These are phyloP conservation scores for Oreochromis tanganicae DNA, from an alignment of 2,113 vertebrate genomes.

Conservation along the genomic window DNA sequence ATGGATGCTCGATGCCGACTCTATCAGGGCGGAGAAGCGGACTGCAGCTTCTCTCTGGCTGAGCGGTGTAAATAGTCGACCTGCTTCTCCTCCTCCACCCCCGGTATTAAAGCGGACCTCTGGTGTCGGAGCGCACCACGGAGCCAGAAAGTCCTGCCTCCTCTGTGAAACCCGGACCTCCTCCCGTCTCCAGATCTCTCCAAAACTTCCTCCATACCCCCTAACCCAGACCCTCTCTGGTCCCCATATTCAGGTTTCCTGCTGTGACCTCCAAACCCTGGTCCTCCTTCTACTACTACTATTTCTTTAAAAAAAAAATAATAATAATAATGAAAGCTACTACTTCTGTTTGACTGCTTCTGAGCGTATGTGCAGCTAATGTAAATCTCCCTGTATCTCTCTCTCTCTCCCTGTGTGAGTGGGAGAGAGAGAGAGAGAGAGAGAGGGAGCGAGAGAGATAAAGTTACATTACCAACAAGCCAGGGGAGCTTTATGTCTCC, in stretches of 20 bases:
- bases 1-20: conserved; percentile 42
- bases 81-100: background rate
- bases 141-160: conserved; percentile 53
- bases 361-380: background rate
- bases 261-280: background rate
- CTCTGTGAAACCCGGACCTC: conserved; percentile 58
- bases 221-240: background rate
- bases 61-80: background rate
- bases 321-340: background rate
- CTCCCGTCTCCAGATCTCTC: conserved; percentile 47
- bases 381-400: background rate
- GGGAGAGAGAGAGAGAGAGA: background rate
- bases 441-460: conserved; percentile 2
- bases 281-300: background rate
- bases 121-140: conserved; percentile 48
- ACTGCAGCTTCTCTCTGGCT: background rate
- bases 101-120: conserved; percentile 43
- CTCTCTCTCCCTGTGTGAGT: background rate
- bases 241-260: background rate
- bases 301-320: background rate
- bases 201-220: conserved; percentile 25
- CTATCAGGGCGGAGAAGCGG: background rate
- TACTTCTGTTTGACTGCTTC: background rate
- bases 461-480: conserved; percentile 45
- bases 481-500: conserved; percentile 5